Evolutionary conservation across 1,140 invertebrate genomes (phyloP).

Genomic region (Thrips palmi): DNA sequence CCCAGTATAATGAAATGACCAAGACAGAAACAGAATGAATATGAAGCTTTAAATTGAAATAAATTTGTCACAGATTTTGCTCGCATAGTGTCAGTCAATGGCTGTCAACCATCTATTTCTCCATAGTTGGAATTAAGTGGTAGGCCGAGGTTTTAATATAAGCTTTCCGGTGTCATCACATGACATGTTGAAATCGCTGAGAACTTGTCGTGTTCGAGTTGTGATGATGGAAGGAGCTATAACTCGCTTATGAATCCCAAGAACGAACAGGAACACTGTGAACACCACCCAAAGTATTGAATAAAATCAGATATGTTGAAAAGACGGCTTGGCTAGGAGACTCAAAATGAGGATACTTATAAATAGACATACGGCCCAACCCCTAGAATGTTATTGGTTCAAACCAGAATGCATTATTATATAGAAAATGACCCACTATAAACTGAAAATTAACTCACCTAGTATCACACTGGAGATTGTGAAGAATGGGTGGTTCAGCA

Average conservation of each 20-base stretch:
- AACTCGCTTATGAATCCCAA: conserved; percentile 86
- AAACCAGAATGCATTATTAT: too few relatives aligned
- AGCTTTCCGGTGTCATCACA: conserved; percentile 91
- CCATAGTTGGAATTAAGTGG: too few relatives aligned
- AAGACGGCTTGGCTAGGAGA: not conserved
- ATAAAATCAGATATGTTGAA: conserved; percentile 22
- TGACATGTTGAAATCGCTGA: conserved; percentile 94
- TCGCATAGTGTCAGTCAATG: too few relatives aligned
- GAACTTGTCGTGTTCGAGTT: conserved; percentile 64
- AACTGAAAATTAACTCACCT: conserved; percentile 27
- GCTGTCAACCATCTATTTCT: too few relatives aligned
- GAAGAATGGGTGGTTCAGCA: conserved; percentile 92
- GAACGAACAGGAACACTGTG: conserved; percentile 74
- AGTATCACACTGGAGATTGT: conserved; percentile 72
- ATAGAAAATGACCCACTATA: conserved; percentile 1
- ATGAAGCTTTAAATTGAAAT: too few relatives aligned
- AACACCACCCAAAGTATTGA: too few relatives aligned
- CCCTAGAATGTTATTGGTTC: too few relatives aligned
- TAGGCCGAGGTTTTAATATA: conserved; percentile 63
- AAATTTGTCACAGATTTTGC: too few relatives aligned
- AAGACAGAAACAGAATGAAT: too few relatives aligned
- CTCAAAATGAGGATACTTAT: not conserved
- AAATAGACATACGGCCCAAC: too few relatives aligned
- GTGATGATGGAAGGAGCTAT: conserved; percentile 94
- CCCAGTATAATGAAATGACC: too few relatives aligned